phyloP scores from a whole-genome alignment of 2,888 invertebrate genomes.

The Noctua fimbriata region DNA sequence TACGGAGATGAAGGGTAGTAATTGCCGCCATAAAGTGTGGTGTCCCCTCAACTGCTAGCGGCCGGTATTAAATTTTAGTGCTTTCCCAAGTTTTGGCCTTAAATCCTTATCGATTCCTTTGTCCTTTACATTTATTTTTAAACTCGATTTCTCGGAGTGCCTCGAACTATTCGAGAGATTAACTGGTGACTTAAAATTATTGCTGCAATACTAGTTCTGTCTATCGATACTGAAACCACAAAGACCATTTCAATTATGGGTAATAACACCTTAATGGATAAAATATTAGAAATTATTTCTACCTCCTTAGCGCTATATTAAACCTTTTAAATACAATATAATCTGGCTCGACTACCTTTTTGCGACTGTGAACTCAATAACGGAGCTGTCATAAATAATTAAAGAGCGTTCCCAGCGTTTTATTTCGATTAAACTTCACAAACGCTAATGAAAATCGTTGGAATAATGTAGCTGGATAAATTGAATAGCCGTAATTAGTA shows the following conservation, averaged over 20 bases:
- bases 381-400: constrained; percentile 63
- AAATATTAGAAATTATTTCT: constrained; percentile 35
- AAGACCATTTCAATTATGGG: constrained; percentile 23
- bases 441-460: constrained; percentile 60
- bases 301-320: constrained; percentile 23
- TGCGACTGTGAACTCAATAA: constrained; percentile 54
- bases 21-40: constrained; percentile 87
- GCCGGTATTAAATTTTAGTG: constrained; percentile 87
- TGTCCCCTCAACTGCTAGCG: constrained; percentile 82
- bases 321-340: constrained; percentile 42
- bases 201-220: constrained; percentile 61
- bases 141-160: constrained; percentile 78
- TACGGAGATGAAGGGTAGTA: constrained; percentile 87
- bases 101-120: constrained; percentile 82
- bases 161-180: constrained; percentile 79
- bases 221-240: constrained; percentile 12
- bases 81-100: constrained; percentile 81
- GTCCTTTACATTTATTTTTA: constrained; percentile 80
- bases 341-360: constrained; percentile 48
- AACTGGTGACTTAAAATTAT: constrained; percentile 69
- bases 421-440: constrained; percentile 59
- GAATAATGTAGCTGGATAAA: constrained; percentile 50
- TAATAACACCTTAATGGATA: constrained; percentile 16
- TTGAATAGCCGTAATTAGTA: constrained; percentile 61
- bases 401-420: constrained; percentile 52